phyloP scores from a whole-genome alignment of 1,140 invertebrate genomes.

The Conus betulinus region DNA sequence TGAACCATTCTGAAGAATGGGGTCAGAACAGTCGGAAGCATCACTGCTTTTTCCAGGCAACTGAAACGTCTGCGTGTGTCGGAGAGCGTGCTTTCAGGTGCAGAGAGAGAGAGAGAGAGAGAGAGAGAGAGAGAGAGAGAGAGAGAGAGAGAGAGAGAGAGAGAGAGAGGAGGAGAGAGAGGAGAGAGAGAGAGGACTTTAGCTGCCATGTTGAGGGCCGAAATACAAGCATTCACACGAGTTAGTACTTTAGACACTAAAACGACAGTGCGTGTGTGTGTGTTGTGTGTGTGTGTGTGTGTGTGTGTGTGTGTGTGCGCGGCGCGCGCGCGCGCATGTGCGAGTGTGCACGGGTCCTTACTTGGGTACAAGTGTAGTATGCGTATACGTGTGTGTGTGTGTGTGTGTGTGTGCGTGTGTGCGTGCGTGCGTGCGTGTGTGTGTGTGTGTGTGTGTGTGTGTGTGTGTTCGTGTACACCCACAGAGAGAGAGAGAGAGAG shows the following conservation, averaged over 20 bases:
- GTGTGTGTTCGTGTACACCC: neutral
- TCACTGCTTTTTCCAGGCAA: neutral
- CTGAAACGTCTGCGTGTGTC: neutral
- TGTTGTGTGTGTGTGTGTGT: too few relatives aligned
- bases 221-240: neutral
- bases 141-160: conserved; percentile 37
- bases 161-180: conserved; percentile 31
- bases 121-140: conserved; percentile 33
- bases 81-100: neutral
- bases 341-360: too few relatives aligned
- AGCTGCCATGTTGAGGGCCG: neutral
- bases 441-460: conserved; percentile 13
- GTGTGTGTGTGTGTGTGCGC: too few relatives aligned
- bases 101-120: conserved; percentile 29
- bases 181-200: neutral
- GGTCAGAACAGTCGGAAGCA: too few relatives aligned
- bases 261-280: neutral
- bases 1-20: too few relatives aligned
- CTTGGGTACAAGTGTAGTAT: neutral
- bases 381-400: neutral
- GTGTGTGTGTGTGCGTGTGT: neutral
- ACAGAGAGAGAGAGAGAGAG: too few relatives aligned
- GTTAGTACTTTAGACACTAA: neutral
- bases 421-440: neutral
- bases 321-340: too few relatives aligned